Base-by-base conservation (phyloP, 2,888 invertebrate species). In the Dendrolimus pini region DNA sequence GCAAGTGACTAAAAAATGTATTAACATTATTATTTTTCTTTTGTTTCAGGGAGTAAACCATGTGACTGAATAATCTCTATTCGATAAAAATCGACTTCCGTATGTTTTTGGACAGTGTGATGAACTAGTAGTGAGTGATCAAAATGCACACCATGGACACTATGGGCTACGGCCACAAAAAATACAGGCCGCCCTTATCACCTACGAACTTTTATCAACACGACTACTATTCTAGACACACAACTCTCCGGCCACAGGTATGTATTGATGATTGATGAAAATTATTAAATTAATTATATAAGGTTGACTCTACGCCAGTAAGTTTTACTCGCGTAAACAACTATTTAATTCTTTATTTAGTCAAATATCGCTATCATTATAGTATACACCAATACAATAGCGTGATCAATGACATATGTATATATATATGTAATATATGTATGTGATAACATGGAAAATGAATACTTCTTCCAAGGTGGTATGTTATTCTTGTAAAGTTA, bases 91-190 rank as follows among this genome's bases (percentile, higher is more conserved):
- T 55, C 57, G 57, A 61, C 54, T 62, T 30, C 30, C 30, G 3
- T 6, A 30, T 30, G 60, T 53, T 58, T 54, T 58, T 57, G 72
- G 65, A 30, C 30, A 61, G 56, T 65, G 75, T 67, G 72, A 70
- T 66, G 72, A 65, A 65, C 64, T 70, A 69, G 69, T 63, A 59
- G 65, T 62, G 61, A 55, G 65, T 58, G 68, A 77, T 63, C 62
- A 90, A 47, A 12, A 47, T 90, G 90, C 89, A 89, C 64, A 91
- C 91, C 47, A 93, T 93, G 93, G 93, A 93, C 75, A 93, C 93
- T 54, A 91, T 93, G 91, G 92, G 92, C 77, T 93, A 91, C 72
- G 89, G 93, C 75, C 93, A 93, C 80, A 92, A 92, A 82, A 93
- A 93, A 77, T 93, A 92, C 78, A 90, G 93, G 77, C 92, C 93